These are phyloP conservation scores for Urocitellus parryii DNA, from an alignment of 2,113 vertebrate species.

Conservation along the genomic window DNA sequence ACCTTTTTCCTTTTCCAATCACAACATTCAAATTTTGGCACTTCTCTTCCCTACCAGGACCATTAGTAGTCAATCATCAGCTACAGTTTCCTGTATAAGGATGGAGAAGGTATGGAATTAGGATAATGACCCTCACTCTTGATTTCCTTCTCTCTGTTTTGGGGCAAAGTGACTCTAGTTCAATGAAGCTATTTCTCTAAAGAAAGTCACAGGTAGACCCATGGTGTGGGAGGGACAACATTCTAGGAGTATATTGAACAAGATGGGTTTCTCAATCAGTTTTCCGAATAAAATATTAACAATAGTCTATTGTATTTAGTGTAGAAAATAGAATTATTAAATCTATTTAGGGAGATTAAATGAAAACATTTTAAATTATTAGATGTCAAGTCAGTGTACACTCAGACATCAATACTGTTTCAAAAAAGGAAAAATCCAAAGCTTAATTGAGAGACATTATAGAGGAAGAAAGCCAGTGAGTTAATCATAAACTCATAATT, in stretches of 20 bases:
- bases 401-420: background rate
- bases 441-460: background rate
- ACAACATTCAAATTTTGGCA: background rate
- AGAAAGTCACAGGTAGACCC: background rate
- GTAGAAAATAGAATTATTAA: background rate
- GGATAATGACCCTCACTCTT: background rate
- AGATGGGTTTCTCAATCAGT: background rate
- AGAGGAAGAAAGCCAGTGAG: background rate
- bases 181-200: background rate
- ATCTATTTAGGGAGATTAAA: background rate
- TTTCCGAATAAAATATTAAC: constrained; percentile 31
- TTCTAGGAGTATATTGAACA: background rate
- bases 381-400: background rate
- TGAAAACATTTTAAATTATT: constrained; percentile 4
- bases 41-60: background rate
- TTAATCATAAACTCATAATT: background rate
- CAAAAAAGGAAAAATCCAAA: background rate
- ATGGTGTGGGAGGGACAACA: background rate
- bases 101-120: background rate
- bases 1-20: background rate
- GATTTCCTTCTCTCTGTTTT: background rate
- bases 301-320: background rate
- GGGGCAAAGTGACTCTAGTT: background rate
- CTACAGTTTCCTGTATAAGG: background rate
- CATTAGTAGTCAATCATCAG: background rate